Conservation (phyloP, 2,888 invertebrate genomes). For the Xanthorhoe designata region DNA sequence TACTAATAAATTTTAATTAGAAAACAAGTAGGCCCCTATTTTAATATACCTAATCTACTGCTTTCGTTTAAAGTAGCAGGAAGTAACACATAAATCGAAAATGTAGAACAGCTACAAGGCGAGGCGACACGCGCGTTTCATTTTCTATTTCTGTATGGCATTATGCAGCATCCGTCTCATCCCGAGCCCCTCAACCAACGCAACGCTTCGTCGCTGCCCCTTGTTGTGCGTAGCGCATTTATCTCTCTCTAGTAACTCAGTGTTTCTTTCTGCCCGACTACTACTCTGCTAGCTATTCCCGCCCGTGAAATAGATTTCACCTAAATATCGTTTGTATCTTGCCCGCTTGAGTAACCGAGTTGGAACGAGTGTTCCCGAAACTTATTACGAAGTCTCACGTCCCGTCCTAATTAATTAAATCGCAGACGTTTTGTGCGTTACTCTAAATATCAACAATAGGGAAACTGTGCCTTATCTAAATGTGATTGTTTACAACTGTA, state of each 20-base stretch:
- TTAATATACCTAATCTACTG: slow-evolving; percentile 23
- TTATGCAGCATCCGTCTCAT: slow-evolving; percentile 71
- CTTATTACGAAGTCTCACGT: slow-evolving; percentile 57
- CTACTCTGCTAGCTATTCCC: neutral
- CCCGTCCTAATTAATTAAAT: slow-evolving; percentile 66
- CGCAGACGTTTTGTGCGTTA: slow-evolving; percentile 54
- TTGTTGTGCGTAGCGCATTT: slow-evolving; percentile 22
- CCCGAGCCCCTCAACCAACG: slow-evolving; percentile 40
- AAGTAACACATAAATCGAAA: slow-evolving; percentile 73
- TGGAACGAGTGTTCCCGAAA: slow-evolving; percentile 65
- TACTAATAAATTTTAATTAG: slow-evolving; percentile 2
- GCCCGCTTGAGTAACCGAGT: slow-evolving; percentile 45
- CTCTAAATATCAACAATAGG: slow-evolving; percentile 48
- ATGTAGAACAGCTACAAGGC: slow-evolving; percentile 67
- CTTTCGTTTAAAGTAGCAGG: slow-evolving; percentile 54
- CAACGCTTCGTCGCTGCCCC: slow-evolving; percentile 51
- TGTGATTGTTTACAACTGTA: slow-evolving; percentile 29
- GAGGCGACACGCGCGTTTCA: slow-evolving; percentile 59
- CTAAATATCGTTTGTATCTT: slow-evolving; percentile 20
- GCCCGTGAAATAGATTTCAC: slow-evolving; percentile 36
- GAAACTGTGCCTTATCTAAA: slow-evolving; percentile 7
- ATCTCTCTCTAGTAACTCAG: slow-evolving; percentile 39
- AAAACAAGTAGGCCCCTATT: slow-evolving; percentile 3
- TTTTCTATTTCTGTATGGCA: slow-evolving; percentile 71
- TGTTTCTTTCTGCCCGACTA: slow-evolving; percentile 44